Evolutionary conservation across 2,113 vertebrate species (phyloP).

Genomic region (Paramisgurnus dabryanus): DNA sequence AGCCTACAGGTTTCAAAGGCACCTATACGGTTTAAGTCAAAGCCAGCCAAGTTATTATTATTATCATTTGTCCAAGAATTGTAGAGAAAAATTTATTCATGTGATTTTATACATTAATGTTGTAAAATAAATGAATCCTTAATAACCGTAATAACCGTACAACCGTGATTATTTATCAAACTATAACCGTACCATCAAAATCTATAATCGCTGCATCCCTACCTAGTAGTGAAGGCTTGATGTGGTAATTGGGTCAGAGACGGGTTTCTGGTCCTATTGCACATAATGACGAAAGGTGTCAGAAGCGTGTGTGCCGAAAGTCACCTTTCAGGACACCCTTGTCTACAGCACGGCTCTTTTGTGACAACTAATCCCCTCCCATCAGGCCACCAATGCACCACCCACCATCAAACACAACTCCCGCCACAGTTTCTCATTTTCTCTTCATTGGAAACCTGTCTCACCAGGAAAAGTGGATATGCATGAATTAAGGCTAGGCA

Average conservation of each 20-base stretch:
- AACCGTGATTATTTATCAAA: no score
- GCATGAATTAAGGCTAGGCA: constrained; percentile 59
- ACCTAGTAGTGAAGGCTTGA: constrained; percentile 27
- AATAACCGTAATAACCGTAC: no score
- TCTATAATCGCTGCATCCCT: no score
- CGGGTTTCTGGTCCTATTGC: constrained; percentile 44
- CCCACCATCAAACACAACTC: not conserved
- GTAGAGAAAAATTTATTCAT: no score
- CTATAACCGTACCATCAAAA: no score
- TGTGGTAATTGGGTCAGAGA: constrained; percentile 50
- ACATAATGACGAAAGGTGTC: constrained; percentile 23
- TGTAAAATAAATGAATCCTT: no score
- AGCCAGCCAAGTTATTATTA: no score
- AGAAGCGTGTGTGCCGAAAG: constrained; percentile 21
- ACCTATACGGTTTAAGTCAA: no score
- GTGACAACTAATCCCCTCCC: constrained; percentile 51
- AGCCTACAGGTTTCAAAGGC: no score
- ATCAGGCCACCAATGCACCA: constrained; percentile 33
- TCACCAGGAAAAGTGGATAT: constrained; percentile 51
- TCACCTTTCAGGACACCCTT: constrained; percentile 50
- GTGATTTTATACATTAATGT: no score
- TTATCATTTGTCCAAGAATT: no score
- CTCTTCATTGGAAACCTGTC: constrained; percentile 65
- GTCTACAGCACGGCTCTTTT: constrained; percentile 43
- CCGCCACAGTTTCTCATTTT: constrained; percentile 58